These are phyloP conservation scores for Hyperoplus lanceolatus DNA, from an alignment of 2,797 vertebrate species.

Conservation along the genomic window DNA sequence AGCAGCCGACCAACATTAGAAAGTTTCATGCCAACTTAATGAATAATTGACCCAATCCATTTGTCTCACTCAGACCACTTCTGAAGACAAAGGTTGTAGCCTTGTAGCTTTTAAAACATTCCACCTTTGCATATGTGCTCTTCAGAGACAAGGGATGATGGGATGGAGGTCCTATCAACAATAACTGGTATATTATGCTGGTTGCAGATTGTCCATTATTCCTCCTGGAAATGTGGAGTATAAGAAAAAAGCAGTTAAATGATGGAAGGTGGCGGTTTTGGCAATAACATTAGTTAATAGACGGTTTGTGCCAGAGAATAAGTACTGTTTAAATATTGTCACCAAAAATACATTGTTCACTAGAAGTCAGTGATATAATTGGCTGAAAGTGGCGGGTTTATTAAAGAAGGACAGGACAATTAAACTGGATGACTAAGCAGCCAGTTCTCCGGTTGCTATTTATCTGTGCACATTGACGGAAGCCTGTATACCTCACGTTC, in stretches of 20 bases:
- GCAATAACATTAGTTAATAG: slow-evolving; percentile 38
- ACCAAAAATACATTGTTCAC: slow-evolving; percentile 36
- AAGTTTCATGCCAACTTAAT: slow-evolving; percentile 77
- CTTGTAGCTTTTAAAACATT: slow-evolving; percentile 49
- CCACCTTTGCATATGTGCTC: slow-evolving; percentile 30
- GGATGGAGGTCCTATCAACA: slow-evolving; percentile 5
- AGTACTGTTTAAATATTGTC: slow-evolving; percentile 37
- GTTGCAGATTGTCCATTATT: slow-evolving; percentile 24
- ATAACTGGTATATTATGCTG: slow-evolving; percentile 20
- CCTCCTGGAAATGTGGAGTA: slow-evolving; percentile 18
- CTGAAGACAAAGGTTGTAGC: slow-evolving; percentile 61
- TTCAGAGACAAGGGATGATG: slow-evolving; percentile 26
- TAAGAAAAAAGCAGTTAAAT: slow-evolving; percentile 12
- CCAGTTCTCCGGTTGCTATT: slow-evolving; percentile 33
- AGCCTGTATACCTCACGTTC: slow-evolving; percentile 26
- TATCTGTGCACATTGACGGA: slow-evolving; percentile 46
- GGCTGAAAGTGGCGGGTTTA: slow-evolving; percentile 45
- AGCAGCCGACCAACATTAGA: slow-evolving; percentile 64
- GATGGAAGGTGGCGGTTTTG: slow-evolving; percentile 26
- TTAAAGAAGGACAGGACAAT: slow-evolving; percentile 55
- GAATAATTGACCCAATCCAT: slow-evolving; percentile 80
- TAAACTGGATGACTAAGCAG: slow-evolving; percentile 60
- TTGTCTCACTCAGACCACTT: slow-evolving; percentile 71
- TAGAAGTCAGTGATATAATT: slow-evolving; percentile 57
- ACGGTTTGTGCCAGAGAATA: slow-evolving; percentile 8